A percentile compares a stretch with the other conserved stretches of the same genome.
phyloP scores from a whole-genome alignment of 2,113 vertebrate species.

The Semicossyphus pulcher region DNA sequence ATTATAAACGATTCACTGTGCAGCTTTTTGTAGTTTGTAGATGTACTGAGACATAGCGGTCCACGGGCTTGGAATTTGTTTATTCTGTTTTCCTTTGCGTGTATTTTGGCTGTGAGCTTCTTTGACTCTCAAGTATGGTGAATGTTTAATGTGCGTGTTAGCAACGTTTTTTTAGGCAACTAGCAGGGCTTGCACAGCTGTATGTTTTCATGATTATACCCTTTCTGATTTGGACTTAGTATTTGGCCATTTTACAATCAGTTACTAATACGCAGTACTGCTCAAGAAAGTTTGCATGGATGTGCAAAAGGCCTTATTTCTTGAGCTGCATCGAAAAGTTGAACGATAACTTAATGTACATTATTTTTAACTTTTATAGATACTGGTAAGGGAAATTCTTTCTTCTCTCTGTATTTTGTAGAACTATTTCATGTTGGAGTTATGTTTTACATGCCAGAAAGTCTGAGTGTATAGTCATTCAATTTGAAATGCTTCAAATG shows the following conservation, averaged over 20 bases:
- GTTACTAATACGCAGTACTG: constrained; percentile 23
- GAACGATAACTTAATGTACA: constrained; percentile 20
- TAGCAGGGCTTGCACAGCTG: constrained; percentile 45
- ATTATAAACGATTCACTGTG: constrained; percentile 55
- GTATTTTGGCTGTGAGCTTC: constrained; percentile 21
- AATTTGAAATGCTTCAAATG: constrained; percentile 33
- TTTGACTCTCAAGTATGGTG: constrained; percentile 17
- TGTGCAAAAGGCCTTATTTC: constrained; percentile 63
- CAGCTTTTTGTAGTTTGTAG: constrained; percentile 56
- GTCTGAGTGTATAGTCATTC: constrained; percentile 26
- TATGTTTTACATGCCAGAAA: constrained; percentile 41
- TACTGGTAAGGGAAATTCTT: constrained; percentile 14
- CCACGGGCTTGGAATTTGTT: neutral
- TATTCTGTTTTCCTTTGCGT: constrained; percentile 3
- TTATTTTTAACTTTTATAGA: constrained; percentile 49
- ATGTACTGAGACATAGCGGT: constrained; percentile 18
- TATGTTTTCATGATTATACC: constrained; percentile 32
- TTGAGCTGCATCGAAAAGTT: constrained; percentile 52
- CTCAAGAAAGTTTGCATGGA: constrained; percentile 55
- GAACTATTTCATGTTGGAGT: constrained; percentile 29
- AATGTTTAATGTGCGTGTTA: constrained; percentile 35
- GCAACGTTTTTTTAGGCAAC: constrained; percentile 14
- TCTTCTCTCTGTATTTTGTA: constrained; percentile 45
- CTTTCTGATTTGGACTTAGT: constrained; percentile 8
- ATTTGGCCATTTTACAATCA: constrained; percentile 43